phyloP scores from a whole-genome alignment of 2,113 vertebrate genomes.

The Osmerus eperlanus region DNA sequence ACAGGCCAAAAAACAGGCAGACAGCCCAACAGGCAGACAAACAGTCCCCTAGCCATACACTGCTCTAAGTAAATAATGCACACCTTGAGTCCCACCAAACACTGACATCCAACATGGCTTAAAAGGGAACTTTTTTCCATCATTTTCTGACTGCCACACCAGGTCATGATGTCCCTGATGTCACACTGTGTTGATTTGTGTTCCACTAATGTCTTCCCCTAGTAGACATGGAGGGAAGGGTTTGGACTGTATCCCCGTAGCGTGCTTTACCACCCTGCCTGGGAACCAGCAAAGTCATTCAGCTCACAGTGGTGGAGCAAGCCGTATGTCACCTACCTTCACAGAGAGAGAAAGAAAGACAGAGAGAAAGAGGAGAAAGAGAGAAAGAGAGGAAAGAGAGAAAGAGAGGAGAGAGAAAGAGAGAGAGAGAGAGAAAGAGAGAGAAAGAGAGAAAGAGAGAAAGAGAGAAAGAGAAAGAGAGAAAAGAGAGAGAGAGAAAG shows the following conservation, averaged over 20 bases:
- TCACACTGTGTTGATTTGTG: constrained; percentile 58
- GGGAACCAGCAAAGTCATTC: constrained; percentile 55
- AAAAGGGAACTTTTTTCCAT: no score
- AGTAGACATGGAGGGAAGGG: constrained; percentile 20
- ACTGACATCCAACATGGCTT: no score
- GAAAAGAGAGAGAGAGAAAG: no score
- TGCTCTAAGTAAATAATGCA: no score
- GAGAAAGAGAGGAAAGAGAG: no score
- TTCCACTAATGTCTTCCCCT: constrained; percentile 34
- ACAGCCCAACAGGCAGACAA: no score
- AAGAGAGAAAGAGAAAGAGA: no score
- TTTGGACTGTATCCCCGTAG: constrained; percentile 45
- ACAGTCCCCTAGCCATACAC: no score
- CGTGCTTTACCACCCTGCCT: constrained; percentile 48
- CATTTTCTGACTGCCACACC: background rate
- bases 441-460: background rate
- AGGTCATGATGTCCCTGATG: background rate
- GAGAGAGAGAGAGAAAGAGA: background rate
- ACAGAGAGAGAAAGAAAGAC: background rate
- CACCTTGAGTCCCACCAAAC: no score
- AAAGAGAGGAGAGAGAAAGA: background rate
- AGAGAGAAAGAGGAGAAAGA: background rate
- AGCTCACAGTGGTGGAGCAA: constrained; percentile 50
- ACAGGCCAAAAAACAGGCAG: no score
- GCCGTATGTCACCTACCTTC: constrained; percentile 49